Evolutionary conservation across 2,113 vertebrate genomes (phyloP), one percentile per base, ranked within the genome.

Genomic region (Festucalex cinctus): DNA sequence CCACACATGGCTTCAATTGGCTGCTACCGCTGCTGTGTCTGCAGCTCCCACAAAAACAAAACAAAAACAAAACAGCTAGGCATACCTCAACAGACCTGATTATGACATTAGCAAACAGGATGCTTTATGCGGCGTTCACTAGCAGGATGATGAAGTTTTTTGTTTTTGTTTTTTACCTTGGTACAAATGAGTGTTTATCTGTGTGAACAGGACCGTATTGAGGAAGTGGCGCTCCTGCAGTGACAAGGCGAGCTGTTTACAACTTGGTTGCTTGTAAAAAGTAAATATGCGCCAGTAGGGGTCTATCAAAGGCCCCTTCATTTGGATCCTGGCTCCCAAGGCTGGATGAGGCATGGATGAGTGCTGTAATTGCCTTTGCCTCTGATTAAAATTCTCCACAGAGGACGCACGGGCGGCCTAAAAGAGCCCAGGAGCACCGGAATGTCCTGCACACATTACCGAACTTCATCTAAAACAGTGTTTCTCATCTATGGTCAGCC

Each of bases 1-100:
- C 26, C 78, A 84, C 90, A 88, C 83, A 89, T 90, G 88, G 81
- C 82, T 90, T 82, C 85, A 87, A 87, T 91, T 86, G 85, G 71
- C 83, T 69, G 71, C 75, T 80, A 68, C 80, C 57, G 74, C 84
- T 85, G 85, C 83, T 82, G 80, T 67, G 71, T 82, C 77, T 88
- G 84, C 82, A 77, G 65, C 75, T 65, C 68, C 3, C 44, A 19
- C 28, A 74, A 75, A 48, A 37, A 54, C 35, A 66, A 26, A 20
- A 59, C 36, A 62, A 36, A 60, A 65, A 62, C 14, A 73, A 49
- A 19, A 48, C 72, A 69, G 62, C 35, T 75, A 79, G 69, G 66
- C 84, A 63, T 61, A 78, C 77, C 70, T 81, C 70, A 26, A 76
- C 81, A 84, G 81, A 87, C 77, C 74, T 59, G 70, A 84, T 90